Evolutionary conservation across 1,140 invertebrate genomes (phyloP).

Genomic region (Mylabris phalerata): DNA sequence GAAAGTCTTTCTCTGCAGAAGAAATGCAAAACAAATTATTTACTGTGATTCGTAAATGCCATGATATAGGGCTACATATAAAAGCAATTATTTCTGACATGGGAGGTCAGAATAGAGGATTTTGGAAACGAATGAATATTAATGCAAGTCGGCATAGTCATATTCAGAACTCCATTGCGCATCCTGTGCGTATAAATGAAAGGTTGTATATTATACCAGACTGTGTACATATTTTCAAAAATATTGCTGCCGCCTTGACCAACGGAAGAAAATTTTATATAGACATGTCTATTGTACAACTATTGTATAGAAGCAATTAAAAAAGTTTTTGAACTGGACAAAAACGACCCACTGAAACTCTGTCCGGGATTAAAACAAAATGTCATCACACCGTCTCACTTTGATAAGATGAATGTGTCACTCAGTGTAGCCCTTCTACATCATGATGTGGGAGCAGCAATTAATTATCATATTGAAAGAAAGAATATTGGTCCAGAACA

Average conservation of each 20-base stretch:
- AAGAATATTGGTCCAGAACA: background rate
- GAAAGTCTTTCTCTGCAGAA: background rate
- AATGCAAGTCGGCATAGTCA: background rate
- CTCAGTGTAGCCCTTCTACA: background rate
- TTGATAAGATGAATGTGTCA: slow-evolving; percentile 7
- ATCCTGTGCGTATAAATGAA: background rate
- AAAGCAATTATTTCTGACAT: slow-evolving; percentile 1
- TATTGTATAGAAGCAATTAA: no score
- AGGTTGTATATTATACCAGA: background rate
- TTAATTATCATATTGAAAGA: background rate
- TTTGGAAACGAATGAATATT: slow-evolving; percentile 5
- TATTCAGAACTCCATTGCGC: background rate
- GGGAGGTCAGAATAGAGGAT: background rate
- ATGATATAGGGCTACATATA: background rate
- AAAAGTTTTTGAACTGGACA: no score
- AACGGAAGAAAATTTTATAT: background rate
- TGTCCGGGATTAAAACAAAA: slow-evolving; percentile 5
- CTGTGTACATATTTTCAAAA: slow-evolving; percentile 3
- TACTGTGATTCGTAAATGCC: background rate
- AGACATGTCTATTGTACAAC: background rate
- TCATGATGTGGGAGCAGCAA: slow-evolving; percentile 1
- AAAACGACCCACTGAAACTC: no score
- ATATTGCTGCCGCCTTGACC: slow-evolving; percentile 1
- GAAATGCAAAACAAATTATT: slow-evolving; percentile 1
- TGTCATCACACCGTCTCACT: background rate